Base-by-base conservation (phyloP, 2,113 vertebrate genomes). In the Trematomus loennbergii region DNA sequence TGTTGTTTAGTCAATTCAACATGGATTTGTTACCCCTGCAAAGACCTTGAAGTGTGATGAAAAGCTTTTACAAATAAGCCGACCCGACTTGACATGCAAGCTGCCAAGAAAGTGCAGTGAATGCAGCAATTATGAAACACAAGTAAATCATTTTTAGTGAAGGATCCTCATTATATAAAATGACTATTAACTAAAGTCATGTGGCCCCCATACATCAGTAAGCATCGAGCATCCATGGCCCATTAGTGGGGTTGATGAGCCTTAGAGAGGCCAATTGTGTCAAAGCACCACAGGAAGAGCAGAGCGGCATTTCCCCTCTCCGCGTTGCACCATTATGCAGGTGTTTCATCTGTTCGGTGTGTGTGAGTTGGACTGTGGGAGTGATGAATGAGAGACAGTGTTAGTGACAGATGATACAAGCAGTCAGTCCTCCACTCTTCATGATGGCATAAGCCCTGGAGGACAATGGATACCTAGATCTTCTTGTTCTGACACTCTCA, bases 191-290 rank as follows among this genome's bases (percentile, higher is more conserved):
- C 83, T 52, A 72, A 86, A 71, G 57, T 53, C 1, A 4, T 60
- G 67, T 72, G 65, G 63, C 71, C 72, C 67, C 65, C 80, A 87
- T 84, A 88, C 82, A 86, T 87, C 81, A 85, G 79, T 84, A 66
- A 78, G 70, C 79, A 75, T 84, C 53, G 65, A 69, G 60, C 78
- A 62, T 69, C 71, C 84, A 78, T 72, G 85, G 87, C 57, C 79
- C 89, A 92, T 93, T 93, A 89, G 82, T 54, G 77, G 59, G 81
- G 78, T 79, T 92, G 91, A 93, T 93, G 92, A 92, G 90, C 79
- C 91, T 92, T 89, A 69, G 62, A 85, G 79, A 78, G 89, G 78
- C 88, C 91, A 88, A 84, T 92, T 87, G 87, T 87, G 79, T 85
- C 84, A 67, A 59, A 71, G 81, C 81, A 83, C 33, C 57, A 73